phyloP scores from a whole-genome alignment of 2,797 vertebrate species.

The Coccyzus lansbergi region DNA sequence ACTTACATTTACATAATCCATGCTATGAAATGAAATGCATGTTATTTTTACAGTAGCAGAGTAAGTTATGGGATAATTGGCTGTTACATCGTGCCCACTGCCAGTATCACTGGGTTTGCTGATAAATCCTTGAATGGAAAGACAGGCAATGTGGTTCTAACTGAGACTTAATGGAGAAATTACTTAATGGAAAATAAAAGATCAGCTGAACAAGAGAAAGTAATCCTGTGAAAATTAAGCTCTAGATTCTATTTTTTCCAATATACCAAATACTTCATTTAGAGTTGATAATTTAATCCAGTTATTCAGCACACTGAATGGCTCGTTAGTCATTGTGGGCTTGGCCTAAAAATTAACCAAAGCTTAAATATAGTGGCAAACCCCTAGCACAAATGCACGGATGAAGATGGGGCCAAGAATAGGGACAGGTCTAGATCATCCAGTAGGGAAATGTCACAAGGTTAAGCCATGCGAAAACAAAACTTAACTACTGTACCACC shows the following conservation, averaged over 20 bases:
- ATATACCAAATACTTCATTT: not conserved
- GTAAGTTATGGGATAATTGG: not conserved
- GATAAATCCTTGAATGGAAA: not conserved
- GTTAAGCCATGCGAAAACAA: constrained; percentile 21
- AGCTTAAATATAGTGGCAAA: not conserved
- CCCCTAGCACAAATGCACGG: not conserved
- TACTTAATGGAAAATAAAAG: not conserved
- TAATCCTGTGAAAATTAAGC: not conserved
- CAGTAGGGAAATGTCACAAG: not conserved
- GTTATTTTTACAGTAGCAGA: not conserved
- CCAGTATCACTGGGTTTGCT: not conserved
- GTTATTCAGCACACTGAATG: not conserved
- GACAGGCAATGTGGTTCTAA: not conserved
- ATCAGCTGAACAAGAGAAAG: not conserved
- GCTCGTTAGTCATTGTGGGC: not conserved
- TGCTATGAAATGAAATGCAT: not conserved
- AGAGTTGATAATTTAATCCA: not conserved
- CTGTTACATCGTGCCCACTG: not conserved
- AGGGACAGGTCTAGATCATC: not conserved
- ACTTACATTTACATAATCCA: not conserved
- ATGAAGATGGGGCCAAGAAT: not conserved
- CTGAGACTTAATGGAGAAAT: not conserved
- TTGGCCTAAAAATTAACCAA: not conserved
- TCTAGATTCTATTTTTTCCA: not conserved
- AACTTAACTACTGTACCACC: not conserved